phyloP scores from a whole-genome alignment of 2,797 vertebrate species.

The Potorous gilbertii region DNA sequence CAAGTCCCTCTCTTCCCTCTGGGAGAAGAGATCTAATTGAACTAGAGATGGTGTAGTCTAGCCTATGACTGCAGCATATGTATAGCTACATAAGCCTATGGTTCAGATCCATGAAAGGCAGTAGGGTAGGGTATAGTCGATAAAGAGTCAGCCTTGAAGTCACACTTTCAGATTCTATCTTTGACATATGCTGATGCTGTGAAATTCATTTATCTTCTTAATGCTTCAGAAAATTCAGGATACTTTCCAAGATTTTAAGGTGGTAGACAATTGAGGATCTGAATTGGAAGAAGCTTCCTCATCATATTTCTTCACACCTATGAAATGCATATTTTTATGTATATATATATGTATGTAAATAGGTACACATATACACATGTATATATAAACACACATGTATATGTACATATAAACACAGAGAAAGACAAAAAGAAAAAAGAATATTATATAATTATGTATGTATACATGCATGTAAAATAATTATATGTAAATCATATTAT shows the following conservation, averaged over 20 bases:
- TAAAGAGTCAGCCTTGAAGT: not conserved
- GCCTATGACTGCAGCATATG: not conserved
- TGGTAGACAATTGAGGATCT: not conserved
- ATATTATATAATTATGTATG: too few relatives aligned
- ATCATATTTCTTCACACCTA: not conserved
- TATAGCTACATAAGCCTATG: not conserved
- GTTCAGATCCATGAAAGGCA: not conserved
- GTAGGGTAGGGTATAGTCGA: not conserved
- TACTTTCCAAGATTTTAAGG: not conserved
- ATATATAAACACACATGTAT: not conserved
- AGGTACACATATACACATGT: not conserved
- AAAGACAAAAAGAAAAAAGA: too few relatives aligned
- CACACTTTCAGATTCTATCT: not conserved
- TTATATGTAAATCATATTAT: not conserved
- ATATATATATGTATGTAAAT: too few relatives aligned
- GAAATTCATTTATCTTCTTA: not conserved
- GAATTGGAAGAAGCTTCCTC: not conserved
- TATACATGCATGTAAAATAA: not conserved
- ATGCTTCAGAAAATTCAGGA: not conserved
- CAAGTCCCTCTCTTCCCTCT: not conserved
- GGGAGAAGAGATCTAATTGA: not conserved
- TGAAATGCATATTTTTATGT: not conserved
- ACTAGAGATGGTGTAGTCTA: not conserved
- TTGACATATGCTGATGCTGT: not conserved
- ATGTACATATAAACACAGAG: too few relatives aligned